Conservation (phyloP, 1,140 invertebrate species). For the Brachionus manjavacas region DNA sequence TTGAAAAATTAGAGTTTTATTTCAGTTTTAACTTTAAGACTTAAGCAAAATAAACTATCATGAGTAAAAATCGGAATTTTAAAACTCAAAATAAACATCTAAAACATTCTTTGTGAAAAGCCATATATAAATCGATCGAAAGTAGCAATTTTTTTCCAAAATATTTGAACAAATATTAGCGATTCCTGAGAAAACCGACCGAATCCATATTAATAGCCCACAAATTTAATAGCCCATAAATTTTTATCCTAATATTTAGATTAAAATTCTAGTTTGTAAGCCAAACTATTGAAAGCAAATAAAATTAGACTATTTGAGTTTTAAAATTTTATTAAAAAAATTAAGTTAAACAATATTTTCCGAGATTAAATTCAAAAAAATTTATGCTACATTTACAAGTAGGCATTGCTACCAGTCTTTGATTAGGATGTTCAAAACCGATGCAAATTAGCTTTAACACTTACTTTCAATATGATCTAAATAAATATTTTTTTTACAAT, state of each 20-base stretch:
- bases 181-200: conserved; percentile 11
- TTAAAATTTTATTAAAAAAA: not conserved
- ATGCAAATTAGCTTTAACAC: not conserved
- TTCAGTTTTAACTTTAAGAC: not conserved
- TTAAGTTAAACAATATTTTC: too few relatives aligned
- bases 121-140: not conserved
- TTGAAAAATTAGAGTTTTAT: not conserved
- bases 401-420: not conserved
- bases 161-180: conserved; percentile 9
- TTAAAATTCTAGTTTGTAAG: not conserved
- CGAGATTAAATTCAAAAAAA: too few relatives aligned
- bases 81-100: not conserved
- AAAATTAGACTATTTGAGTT: not conserved
- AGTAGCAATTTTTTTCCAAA: not conserved
- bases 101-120: not conserved
- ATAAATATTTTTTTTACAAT: not conserved
- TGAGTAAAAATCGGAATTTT: not conserved
- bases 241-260: not conserved
- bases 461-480: not conserved
- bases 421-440: not conserved
- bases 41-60: not conserved
- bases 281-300: not conserved
- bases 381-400: not conserved
- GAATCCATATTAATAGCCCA: not conserved
- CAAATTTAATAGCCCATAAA: not conserved